Percentiles rank a stretch among this genome's conserved stretches.
Conservation (phyloP, 2,113 vertebrate species). For the Ceyx melanurus region DNA sequence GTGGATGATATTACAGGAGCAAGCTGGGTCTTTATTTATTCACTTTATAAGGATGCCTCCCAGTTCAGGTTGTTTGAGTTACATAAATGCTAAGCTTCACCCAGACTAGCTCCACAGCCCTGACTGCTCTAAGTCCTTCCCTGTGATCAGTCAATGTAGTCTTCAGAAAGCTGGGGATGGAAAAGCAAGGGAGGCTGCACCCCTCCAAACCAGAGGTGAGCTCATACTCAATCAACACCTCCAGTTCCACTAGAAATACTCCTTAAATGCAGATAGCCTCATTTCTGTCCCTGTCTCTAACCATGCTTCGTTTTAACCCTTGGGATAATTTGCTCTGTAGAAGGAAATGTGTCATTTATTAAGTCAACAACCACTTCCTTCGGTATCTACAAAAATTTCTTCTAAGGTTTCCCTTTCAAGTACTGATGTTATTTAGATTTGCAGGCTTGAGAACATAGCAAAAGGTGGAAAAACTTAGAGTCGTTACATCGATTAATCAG, state of each 20-base stretch:
- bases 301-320: not conserved
- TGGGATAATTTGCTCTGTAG: not conserved
- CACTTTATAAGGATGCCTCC: not conserved
- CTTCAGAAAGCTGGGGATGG: not conserved
- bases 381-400: not conserved
- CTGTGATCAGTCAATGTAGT: not conserved
- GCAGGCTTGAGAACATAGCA: not conserved
- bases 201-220: not conserved
- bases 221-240: not conserved
- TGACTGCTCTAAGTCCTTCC: not conserved
- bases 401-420: not conserved
- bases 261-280: not conserved
- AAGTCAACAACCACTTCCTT: constrained; percentile 9
- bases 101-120: not conserved
- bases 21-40: not conserved
- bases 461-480: not conserved
- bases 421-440: not conserved
- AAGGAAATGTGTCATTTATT: constrained; percentile 7
- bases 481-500: not conserved
- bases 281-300: not conserved
- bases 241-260: not conserved
- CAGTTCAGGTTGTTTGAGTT: not conserved
- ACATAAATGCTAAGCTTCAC: not conserved
- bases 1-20: constrained; percentile 20
- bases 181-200: not conserved